Conservation (phyloP, 2,113 vertebrate genomes). For the Hydrolagus affinis region DNA sequence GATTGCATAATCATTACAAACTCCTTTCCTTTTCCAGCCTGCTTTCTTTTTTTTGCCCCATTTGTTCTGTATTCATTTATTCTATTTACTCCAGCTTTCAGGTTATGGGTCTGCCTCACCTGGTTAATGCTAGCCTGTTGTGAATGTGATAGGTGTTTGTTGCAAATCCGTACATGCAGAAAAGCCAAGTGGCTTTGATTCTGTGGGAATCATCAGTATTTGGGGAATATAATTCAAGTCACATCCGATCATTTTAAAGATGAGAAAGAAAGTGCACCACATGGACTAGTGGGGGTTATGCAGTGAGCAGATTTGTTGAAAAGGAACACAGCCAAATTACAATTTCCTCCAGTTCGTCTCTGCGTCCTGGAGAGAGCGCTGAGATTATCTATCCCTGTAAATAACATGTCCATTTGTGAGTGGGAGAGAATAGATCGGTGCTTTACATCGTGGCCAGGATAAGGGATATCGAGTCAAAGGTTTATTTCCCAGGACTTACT, state of each 20-base stretch:
- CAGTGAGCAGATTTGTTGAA: background rate
- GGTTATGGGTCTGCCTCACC: background rate
- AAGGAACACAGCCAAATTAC: background rate
- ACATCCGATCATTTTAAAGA: background rate
- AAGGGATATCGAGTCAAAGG: too few relatives aligned
- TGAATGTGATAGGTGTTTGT: background rate
- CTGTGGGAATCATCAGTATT: background rate
- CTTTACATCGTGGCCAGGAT: too few relatives aligned
- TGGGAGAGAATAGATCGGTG: too few relatives aligned
- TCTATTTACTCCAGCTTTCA: background rate
- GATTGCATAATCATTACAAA: conserved; percentile 9
- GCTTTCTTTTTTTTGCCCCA: background rate
- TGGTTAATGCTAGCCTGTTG: background rate
- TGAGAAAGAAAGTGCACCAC: too few relatives aligned
- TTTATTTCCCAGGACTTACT: background rate
- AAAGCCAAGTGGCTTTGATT: background rate
- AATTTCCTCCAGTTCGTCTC: background rate
- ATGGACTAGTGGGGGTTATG: background rate
- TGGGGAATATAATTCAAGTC: background rate
- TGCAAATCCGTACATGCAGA: background rate
- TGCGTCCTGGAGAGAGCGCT: too few relatives aligned
- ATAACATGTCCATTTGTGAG: too few relatives aligned
- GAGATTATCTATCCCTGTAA: too few relatives aligned
- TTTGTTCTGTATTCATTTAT: conserved; percentile 7
- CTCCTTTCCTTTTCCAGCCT: background rate